Base-by-base conservation (phyloP, 2,113 vertebrate genomes). In the Tapirus terrestris region DNA sequence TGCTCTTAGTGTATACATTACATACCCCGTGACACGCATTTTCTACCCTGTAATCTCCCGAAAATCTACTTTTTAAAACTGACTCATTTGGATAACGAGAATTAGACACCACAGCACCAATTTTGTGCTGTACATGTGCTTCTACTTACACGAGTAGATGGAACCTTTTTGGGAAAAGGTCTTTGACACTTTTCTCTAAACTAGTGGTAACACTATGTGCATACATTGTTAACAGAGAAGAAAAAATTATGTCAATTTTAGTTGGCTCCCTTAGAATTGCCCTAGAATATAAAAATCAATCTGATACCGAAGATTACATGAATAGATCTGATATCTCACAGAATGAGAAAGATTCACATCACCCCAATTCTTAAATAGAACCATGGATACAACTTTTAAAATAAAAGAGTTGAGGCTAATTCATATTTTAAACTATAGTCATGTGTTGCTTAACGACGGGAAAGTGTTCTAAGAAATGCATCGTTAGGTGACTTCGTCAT, bases 51-150 rank as follows among this genome's bases (percentile, higher is more conserved):
- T 75, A 79, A 85, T 58, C 70, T 60, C 56, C 68, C 94, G 39
- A 96, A 95, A 97, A 85, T 53, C 53, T 17, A 36, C 67, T 63
- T 68, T 82, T 61, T 70, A 81, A 81, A 96, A 80, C 14, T 63
- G 88, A 84, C 39, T 95, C 82, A 88, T 79, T 75, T 73, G 76
- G 43, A 65, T 65, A 86, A 89, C 39, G 8, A 89, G 58, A 86
- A 79, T 27, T 94, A 82, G 51, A 73, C 2, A 48, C 17, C 29
- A 23, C n/a, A 51, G 17, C 39, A 58, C 75, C 70, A 84, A 94
- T 88, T 88, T 79, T 87, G 27, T 27, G n/a, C 45, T 86, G 6
- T 77, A 48, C 33, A 36, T 96, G 9, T 87, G 25, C 65, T 88
- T 58, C 67, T 33, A 93, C 77, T 61, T 68, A 68, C 12, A 67